phyloP scores from a whole-genome alignment of 2,888 invertebrate species.

The Slavum lentiscoides region DNA sequence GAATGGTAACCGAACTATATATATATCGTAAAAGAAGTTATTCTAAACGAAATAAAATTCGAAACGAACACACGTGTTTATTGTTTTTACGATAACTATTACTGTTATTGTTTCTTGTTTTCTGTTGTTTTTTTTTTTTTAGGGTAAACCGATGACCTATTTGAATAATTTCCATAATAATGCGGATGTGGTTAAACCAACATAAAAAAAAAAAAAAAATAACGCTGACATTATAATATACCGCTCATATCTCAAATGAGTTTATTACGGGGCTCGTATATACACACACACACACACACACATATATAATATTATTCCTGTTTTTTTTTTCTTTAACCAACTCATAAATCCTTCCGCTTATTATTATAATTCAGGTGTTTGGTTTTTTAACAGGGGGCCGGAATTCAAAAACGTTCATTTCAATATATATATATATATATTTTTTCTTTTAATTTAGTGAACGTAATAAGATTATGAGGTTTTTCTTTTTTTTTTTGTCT shows the following conservation, averaged over 20 bases:
- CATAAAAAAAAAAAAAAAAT: constrained; percentile 12
- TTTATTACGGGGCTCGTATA: constrained; percentile 20
- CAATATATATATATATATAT: too few relatives aligned
- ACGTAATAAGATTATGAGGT: too few relatives aligned
- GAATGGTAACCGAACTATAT: constrained; percentile 38
- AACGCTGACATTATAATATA: constrained; percentile 34
- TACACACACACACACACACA: too few relatives aligned
- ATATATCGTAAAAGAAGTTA: background rate
- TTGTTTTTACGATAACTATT: constrained; percentile 17
- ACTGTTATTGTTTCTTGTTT: background rate
- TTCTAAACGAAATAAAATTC: constrained; percentile 2
- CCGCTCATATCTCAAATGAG: constrained; percentile 37
- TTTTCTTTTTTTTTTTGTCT: too few relatives aligned
- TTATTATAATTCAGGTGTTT: background rate
- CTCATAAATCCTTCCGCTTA: constrained; percentile 36
- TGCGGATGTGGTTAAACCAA: constrained; percentile 44
- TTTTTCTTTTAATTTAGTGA: too few relatives aligned
- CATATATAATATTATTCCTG: constrained; percentile 5
- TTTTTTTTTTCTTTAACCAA: constrained; percentile 28
- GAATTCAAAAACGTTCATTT: background rate
- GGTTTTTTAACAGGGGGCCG: constrained; percentile 1
- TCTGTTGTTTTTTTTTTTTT: constrained; percentile 3
- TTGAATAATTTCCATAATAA: constrained; percentile 49
- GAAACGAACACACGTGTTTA: constrained; percentile 22
- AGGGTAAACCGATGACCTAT: constrained; percentile 42